phyloP scores from a whole-genome alignment of 2,113 vertebrate species.

The Megaceryle torquata region DNA sequence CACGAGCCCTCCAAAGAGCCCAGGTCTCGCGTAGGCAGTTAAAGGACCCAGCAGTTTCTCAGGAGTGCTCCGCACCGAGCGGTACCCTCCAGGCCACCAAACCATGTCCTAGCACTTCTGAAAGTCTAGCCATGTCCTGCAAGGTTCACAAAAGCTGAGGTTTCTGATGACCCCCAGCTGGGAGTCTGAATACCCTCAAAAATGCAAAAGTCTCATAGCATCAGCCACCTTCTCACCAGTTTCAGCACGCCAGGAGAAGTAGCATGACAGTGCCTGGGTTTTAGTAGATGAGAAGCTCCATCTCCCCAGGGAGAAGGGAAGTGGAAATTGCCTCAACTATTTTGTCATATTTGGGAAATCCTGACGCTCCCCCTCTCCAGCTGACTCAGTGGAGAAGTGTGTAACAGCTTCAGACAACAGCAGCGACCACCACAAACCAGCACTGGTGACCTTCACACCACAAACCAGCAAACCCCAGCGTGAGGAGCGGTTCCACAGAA shows the following conservation, averaged over 20 bases:
- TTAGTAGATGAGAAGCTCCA: not conserved
- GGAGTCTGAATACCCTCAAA: not conserved
- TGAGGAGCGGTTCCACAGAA: rapidly evolving
- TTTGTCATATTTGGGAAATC: not conserved
- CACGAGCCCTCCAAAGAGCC: not conserved
- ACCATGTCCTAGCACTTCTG: rapidly evolving
- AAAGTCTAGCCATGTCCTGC: not conserved
- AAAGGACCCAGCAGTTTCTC: not conserved
- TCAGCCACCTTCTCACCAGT: not conserved
- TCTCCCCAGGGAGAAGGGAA: rapidly evolving
- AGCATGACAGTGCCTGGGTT: not conserved
- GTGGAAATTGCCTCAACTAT: not conserved
- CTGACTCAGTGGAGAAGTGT: rapidly evolving
- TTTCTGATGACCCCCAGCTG: not conserved
- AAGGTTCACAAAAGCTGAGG: not conserved
- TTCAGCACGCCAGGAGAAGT: rapidly evolving
- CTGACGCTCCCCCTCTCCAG: not conserved
- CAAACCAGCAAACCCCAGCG: rapidly evolving
- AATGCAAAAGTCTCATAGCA: rapidly evolving
- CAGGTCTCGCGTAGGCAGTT: rapidly evolving
- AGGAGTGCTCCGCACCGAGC: rapidly evolving
- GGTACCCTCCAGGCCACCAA: not conserved
- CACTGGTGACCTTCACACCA: not conserved
- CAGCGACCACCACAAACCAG: not conserved
- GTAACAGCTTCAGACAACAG: not conserved